Base-by-base conservation (phyloP, 2,888 invertebrate species). In the Cheilosia impressa region DNA sequence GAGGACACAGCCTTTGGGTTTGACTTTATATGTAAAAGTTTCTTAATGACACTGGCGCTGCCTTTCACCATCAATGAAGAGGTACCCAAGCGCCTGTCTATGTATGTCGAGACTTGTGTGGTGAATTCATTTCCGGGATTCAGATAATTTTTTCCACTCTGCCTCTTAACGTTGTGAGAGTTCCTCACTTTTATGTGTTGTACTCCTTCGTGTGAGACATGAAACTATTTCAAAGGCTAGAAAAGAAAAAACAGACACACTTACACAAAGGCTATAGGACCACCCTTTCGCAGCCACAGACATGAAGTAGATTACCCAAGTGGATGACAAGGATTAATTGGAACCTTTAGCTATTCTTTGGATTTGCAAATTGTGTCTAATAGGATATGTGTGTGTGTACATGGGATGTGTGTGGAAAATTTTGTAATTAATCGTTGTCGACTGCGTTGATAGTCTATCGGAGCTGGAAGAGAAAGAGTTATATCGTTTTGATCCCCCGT, bases 311-410 rank as follows among this genome's bases (percentile, higher is more conserved):
- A 83, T 84, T 84, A 84, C 73, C 83, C 79, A 84, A 84, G 80
- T 84, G 84, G 84, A 80, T 84, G 84, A 84, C 84, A 84, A 84
- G 80, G 84, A 84, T 84, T 84, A 84, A 84, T 84, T 84, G 84
- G 75, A 79, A 66, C 69, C 79, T 84, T 75, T 69, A 66, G 80
- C 63, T 71, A 71, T 79, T 83, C 73, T 63, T 69, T 78, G 78
- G 66, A 78, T 73, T 83, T 84, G 75, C 84, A 80, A 84, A 80
- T 80, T 66, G 69, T 84, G 69, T 84, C 80, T 76, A 68, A 79
- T 45, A 78, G 76, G 68, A 76, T 72, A 52, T 43, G 3, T 50
- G 45, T 34, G n/a, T 57, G 17, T 43, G 41, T 58, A 22, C 55
- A 58, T 79, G 31, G 9, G 31, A 31, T 31, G 31, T 31, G 58